Evolutionary conservation across 2,797 vertebrate genomes (phyloP).

Genomic region (Menidia menidia): DNA sequence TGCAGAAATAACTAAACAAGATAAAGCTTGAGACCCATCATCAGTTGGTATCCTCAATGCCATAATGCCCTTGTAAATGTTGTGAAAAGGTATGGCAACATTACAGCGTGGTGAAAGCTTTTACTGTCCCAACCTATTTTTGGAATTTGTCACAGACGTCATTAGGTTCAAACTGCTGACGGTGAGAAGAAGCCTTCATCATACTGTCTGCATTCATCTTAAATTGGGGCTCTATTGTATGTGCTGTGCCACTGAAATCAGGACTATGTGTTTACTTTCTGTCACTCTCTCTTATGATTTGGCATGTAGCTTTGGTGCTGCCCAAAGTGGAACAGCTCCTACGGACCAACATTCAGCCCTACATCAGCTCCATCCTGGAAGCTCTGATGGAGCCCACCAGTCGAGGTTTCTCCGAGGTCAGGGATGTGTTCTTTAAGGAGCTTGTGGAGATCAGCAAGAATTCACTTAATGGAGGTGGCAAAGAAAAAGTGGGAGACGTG

Average conservation of each 20-base stretch:
- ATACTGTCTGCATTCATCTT: no score
- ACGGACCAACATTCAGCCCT: conserved; percentile 89
- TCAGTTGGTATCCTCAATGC: neutral
- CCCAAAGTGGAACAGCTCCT: conserved; percentile 91
- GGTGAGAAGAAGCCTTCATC: no score
- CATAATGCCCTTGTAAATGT: neutral
- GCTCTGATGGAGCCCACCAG: conserved; percentile 96
- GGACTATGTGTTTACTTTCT: neutral
- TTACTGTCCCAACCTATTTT: no score
- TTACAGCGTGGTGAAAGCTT: neutral
- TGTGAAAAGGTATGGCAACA: neutral
- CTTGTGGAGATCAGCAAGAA: conserved; percentile 95
- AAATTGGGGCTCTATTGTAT: no score
- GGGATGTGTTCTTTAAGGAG: conserved; percentile 93
- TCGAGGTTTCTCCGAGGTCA: conserved; percentile 92
- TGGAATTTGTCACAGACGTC: no score
- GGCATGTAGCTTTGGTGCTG: conserved; percentile 84
- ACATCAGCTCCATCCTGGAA: conserved; percentile 95
- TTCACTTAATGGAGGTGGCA: conserved; percentile 85
- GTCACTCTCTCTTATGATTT: neutral
- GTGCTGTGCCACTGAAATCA: no score
- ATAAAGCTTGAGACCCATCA: neutral
- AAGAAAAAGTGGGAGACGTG: conserved; percentile 90
- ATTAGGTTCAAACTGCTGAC: no score
- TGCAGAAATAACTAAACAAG: neutral